These are phyloP conservation scores for Rallus crepitans DNA, from an alignment of 2,797 vertebrate species.

Conservation along the genomic window DNA sequence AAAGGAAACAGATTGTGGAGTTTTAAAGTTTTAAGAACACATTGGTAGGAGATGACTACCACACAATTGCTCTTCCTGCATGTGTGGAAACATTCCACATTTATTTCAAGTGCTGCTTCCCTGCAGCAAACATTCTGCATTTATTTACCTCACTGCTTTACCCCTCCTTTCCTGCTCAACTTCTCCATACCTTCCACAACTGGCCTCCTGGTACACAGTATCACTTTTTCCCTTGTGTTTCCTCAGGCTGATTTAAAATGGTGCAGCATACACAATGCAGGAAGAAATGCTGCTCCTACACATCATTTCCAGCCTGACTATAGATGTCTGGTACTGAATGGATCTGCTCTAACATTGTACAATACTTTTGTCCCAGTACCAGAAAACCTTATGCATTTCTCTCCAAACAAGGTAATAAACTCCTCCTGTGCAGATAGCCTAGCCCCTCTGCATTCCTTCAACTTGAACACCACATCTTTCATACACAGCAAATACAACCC, in stretches of 20 bases:
- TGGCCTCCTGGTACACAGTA: background rate
- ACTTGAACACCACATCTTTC: background rate
- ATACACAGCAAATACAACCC: background rate
- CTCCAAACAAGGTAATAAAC: background rate
- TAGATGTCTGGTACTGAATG: background rate
- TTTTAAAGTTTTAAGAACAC: background rate
- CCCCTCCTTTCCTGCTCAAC: background rate
- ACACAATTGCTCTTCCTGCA: background rate
- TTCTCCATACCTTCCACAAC: background rate
- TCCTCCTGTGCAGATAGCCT: background rate
- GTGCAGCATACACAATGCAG: background rate
- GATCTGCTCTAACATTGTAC: background rate
- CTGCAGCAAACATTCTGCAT: background rate
- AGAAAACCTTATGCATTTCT: background rate
- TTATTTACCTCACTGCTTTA: background rate
- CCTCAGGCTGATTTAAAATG: background rate
- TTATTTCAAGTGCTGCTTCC: background rate
- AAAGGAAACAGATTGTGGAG: background rate
- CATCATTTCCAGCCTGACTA: background rate
- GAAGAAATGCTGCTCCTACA: background rate
- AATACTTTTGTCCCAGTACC: background rate
- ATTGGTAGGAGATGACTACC: background rate
- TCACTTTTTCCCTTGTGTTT: background rate
- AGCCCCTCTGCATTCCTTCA: background rate
- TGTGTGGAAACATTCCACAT: accelerated